Conservation (phyloP, 37 sponge, comb jelly and placozoan genomes). For the Aplysina aerophoba region DNA sequence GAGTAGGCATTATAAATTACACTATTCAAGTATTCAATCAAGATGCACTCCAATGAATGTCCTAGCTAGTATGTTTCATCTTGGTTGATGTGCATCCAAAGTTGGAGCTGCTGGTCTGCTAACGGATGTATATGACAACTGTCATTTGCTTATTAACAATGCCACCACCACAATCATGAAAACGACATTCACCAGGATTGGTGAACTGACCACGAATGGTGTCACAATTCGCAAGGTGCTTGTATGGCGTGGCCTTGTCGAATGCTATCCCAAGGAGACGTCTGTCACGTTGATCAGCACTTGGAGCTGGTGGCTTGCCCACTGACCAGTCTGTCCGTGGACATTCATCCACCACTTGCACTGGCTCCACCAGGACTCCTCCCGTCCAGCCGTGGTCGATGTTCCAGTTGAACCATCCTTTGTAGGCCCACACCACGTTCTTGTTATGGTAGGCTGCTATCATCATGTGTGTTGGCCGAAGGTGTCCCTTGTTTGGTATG, state of each 20-base stretch:
- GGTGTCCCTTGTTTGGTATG: conserved; percentile 33
- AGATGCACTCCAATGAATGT: too few relatives aligned
- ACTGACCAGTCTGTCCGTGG: neutral
- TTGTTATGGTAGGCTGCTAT: conserved; percentile 33
- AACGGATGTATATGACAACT: conserved; percentile 8
- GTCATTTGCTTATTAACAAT: neutral
- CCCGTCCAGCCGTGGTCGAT: conserved; percentile 43
- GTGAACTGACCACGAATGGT: neutral
- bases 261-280: conserved; percentile 27
- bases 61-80: too few relatives aligned
- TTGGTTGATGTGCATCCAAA: too few relatives aligned
- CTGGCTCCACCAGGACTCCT: conserved; percentile 32
- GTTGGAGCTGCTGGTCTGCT: too few relatives aligned
- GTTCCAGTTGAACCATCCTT: conserved; percentile 43
- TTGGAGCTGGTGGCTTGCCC: conserved; percentile 28
- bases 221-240: conserved; percentile 25
- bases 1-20: too few relatives aligned
- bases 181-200: neutral
- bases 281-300: neutral
- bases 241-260: conserved; percentile 6
- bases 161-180: neutral
- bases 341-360: conserved; percentile 20
- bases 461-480: conserved; percentile 40
- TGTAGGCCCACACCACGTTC: conserved; percentile 14
- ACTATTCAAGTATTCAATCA: too few relatives aligned